These are phyloP conservation scores for Aphidius colemani DNA, from an alignment of 2,888 invertebrate genomes.

Conservation along the genomic window DNA sequence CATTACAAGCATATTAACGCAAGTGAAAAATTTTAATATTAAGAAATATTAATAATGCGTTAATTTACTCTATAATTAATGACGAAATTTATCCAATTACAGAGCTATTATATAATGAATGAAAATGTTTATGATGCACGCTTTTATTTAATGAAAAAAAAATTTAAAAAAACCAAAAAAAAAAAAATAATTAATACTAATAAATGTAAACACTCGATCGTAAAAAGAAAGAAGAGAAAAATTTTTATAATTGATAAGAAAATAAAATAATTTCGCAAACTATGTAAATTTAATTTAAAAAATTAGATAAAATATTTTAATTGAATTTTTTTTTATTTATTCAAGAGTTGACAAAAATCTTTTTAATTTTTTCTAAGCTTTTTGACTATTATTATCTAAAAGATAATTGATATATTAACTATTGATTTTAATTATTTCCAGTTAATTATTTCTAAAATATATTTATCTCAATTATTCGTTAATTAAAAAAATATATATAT, in stretches of 20 bases:
- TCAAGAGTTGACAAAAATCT: too few species aligned
- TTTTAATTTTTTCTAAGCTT: too few species aligned
- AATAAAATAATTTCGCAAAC: conserved; percentile 15
- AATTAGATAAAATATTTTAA: too few species aligned
- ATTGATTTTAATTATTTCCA: too few species aligned
- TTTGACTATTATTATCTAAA: too few species aligned
- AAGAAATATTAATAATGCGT: conserved; percentile 42
- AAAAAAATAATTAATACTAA: conserved; percentile 17
- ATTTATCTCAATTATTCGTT: too few species aligned
- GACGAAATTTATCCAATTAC: conserved; percentile 43
- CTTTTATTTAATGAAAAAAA: conserved; percentile 31
- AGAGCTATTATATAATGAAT: conserved; percentile 48
- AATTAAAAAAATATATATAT: background rate
- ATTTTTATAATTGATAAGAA: conserved; percentile 19
- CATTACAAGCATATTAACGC: conserved; percentile 46
- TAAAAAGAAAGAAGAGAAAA: background rate
- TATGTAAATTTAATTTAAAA: conserved; percentile 12
- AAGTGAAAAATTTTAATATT: conserved; percentile 39
- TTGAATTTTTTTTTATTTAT: too few species aligned
- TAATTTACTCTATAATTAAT: conserved; percentile 49
- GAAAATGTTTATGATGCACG: conserved; percentile 43
- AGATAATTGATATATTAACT: too few species aligned
- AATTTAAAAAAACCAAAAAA: background rate
- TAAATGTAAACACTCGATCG: conserved; percentile 8
- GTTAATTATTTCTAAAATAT: too few species aligned